Percentiles rank a stretch among this genome's conserved stretches.
phyloP scores from a whole-genome alignment of 2,888 invertebrate genomes.

The Pasiphila rectangulata region DNA sequence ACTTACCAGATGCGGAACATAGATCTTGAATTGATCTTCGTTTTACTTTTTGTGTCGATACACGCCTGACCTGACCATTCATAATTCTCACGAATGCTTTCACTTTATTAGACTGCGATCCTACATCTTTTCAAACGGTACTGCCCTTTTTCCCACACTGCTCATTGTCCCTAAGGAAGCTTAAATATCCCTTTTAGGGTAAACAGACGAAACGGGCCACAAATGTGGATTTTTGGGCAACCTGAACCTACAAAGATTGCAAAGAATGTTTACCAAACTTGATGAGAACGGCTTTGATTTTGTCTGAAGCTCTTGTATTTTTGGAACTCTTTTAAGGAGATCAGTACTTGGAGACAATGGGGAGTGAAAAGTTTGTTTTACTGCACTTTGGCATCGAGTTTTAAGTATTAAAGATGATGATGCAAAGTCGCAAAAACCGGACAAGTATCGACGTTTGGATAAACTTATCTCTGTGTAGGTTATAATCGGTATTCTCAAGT shows the following conservation, averaged over 20 bases:
- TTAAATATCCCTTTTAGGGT: conserved; percentile 13
- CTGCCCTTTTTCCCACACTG: not conserved
- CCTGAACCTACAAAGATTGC: conserved; percentile 9
- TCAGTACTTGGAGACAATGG: not conserved
- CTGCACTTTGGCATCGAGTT: too few relatives aligned
- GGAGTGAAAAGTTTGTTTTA: too few relatives aligned
- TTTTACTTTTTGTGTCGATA: too few relatives aligned
- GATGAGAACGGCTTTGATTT: conserved; percentile 5
- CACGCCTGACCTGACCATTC: too few relatives aligned
- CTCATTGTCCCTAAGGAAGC: conserved; percentile 13
- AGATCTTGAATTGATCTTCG: too few relatives aligned
- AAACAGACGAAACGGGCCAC: conserved; percentile 10
- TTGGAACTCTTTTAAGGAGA: not conserved
- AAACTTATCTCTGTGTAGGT: too few relatives aligned
- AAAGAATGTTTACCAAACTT: conserved; percentile 10
- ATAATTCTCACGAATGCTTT: not conserved
- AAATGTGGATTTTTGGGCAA: conserved; percentile 1
- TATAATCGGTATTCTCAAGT: too few relatives aligned
- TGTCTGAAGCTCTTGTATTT: not conserved
- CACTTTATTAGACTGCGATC: not conserved
- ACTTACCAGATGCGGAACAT: too few relatives aligned
- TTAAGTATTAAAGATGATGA: too few relatives aligned
- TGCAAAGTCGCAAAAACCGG: too few relatives aligned
- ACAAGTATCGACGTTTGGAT: too few relatives aligned
- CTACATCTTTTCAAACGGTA: not conserved